Base-by-base conservation (phyloP, 2,113 vertebrate species). In the Aleadryas rufinucha region DNA sequence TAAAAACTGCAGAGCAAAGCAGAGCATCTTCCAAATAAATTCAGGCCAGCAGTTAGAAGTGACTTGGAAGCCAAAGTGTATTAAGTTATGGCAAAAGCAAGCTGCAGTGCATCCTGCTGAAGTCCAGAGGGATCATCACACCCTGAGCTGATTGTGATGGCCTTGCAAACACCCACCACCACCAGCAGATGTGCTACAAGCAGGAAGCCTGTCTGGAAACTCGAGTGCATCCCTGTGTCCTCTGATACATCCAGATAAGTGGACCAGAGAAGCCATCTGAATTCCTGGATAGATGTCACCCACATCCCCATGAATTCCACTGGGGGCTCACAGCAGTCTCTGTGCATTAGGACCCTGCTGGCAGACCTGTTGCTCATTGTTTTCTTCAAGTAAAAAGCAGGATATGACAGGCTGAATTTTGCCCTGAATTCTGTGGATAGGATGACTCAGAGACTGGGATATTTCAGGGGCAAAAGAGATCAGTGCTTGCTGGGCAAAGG, bases 361-460 rank as follows among this genome's bases (percentile, higher is more conserved):
- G 54, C 66, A 88, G 59, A 79, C 16, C 12, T 39, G 20, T 12
- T 0, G 3, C 53, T 66, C 35, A 84, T 54, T 86, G 82, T 82
- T 90, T 87, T 74, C 66, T 65, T 76, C 22, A n/a, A 70, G 57
- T 52, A 52, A 88, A 96, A 94, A 61, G 39, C 71, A 84, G 90
- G 82, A 93, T 80, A 41, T 83, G 90, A 78, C 1, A 1, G 52
- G 39, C 63, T 77, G 65, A 66, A 63, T 88, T 95, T 87, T 88
- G 44, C 79, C 30, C 42, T 84, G 47, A 77, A 60, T 71, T 92
- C 35, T 63, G 54, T 69, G 79, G 66, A 16, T 50, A 49, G 47
- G 47, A 41, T 88, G 85, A 91, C 60, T 94, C 91, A 85, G 70
- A 90, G 21, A n/a, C n/a, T 53, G 54, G 13, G 63, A 35, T 77